Percentiles rank a stretch among this genome's conserved stretches.
These are phyloP conservation scores for Tarsius wallacei DNA, from an alignment of 2,797 vertebrate species.

Conservation along the genomic window DNA sequence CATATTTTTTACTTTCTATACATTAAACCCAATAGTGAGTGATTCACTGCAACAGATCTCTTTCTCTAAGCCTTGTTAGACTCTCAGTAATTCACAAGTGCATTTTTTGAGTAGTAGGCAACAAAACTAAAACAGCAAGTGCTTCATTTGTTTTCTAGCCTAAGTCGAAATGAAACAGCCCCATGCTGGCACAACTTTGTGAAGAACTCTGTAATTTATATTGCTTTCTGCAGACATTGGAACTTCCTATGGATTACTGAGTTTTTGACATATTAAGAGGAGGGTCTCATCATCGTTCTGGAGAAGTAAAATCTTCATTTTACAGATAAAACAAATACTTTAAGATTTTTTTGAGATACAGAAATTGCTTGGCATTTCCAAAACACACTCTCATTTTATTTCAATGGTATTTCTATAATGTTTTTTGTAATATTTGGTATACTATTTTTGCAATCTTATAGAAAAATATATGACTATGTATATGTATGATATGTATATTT, in stretches of 20 bases:
- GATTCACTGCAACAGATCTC: not conserved
- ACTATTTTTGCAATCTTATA: not conserved
- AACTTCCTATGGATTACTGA: not conserved
- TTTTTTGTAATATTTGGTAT: not conserved
- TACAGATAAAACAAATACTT: not conserved
- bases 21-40: constrained; percentile 49
- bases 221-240: not conserved
- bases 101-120: constrained; percentile 50
- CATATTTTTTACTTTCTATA: constrained; percentile 52
- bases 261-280: not conserved
- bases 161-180: constrained; percentile 9
- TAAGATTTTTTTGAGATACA: not conserved
- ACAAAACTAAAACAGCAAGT: constrained; percentile 55
- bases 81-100: constrained; percentile 52
- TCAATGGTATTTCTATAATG: not conserved
- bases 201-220: not conserved
- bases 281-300: not conserved
- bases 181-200: constrained; percentile 36
- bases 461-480: not conserved
- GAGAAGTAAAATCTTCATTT: not conserved
- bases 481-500: not conserved
- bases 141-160: constrained; percentile 63
- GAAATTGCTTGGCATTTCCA: constrained; percentile 25
- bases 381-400: constrained; percentile 5
- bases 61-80: constrained; percentile 52